phyloP scores from a whole-genome alignment of 1,140 invertebrate genomes.

The Kradibia gibbosae region DNA sequence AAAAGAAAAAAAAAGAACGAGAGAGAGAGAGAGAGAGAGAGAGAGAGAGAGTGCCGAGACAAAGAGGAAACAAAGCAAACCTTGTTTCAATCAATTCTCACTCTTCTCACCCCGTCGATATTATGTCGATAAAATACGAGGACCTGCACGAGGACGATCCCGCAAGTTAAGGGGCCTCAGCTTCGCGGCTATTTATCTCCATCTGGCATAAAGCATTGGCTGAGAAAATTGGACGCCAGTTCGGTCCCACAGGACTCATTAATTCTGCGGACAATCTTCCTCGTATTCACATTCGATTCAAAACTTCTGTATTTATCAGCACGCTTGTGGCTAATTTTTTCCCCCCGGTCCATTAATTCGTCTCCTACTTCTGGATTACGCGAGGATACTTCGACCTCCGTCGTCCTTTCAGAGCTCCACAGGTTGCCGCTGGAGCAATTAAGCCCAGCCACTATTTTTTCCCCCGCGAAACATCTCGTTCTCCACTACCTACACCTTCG shows the following conservation, averaged over 20 bases:
- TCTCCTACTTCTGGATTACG: slow-evolving; percentile 42
- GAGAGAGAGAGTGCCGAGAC: neutral
- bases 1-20: neutral
- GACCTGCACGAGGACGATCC: neutral
- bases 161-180: neutral
- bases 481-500: neutral
- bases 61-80: neutral
- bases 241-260: slow-evolving; percentile 41
- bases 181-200: neutral
- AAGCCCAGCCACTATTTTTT: slow-evolving; percentile 38
- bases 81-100: neutral
- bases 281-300: slow-evolving; percentile 29
- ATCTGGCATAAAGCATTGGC: neutral
- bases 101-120: neutral
- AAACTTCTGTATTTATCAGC: slow-evolving; percentile 35
- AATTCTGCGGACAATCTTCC: slow-evolving; percentile 46
- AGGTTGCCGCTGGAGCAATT: slow-evolving; percentile 48
- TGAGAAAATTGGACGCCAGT: neutral
- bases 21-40: neutral
- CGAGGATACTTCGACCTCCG: neutral
- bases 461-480: neutral
- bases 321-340: slow-evolving; percentile 47
- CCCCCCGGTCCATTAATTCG: slow-evolving; percentile 42
- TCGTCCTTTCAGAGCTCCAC: slow-evolving; percentile 29
- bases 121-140: neutral